These are phyloP conservation scores for Antheraea assamensis DNA, from an alignment of 2,888 invertebrate genomes.

Conservation along the genomic window DNA sequence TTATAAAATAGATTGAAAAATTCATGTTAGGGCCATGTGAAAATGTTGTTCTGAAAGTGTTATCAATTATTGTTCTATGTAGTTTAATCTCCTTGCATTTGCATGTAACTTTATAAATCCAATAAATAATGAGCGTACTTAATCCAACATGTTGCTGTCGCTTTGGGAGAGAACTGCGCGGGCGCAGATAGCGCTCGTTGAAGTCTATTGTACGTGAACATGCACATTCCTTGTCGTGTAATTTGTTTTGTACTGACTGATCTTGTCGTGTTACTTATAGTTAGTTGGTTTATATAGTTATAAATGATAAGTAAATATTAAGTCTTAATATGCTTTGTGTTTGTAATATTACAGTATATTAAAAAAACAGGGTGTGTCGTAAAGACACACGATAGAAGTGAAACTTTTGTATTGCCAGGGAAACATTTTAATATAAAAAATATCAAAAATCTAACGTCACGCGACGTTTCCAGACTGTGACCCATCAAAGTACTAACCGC, in stretches of 20 bases:
- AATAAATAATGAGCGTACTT: slow-evolving; percentile 18
- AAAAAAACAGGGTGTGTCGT: too few species aligned
- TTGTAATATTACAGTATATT: neutral
- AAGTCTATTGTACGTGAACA: slow-evolving; percentile 52
- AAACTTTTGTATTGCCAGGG: too few species aligned
- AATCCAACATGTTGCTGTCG: slow-evolving; percentile 26
- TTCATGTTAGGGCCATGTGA: neutral
- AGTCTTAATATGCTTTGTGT: neutral
- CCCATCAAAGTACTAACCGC: too few species aligned
- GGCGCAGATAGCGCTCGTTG: slow-evolving; percentile 50
- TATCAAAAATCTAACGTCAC: too few species aligned
- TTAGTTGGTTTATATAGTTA: neutral
- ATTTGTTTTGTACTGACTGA: neutral
- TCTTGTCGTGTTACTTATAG: neutral
- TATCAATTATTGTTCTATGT: neutral
- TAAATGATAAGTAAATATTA: neutral
- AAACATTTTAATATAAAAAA: too few species aligned
- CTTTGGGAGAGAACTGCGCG: slow-evolving; percentile 35
- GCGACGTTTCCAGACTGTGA: too few species aligned
- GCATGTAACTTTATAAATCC: neutral
- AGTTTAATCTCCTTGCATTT: neutral
- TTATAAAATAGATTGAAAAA: neutral
- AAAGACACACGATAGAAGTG: too few species aligned
- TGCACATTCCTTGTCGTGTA: neutral
- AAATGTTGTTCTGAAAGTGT: neutral